Conservation (phyloP, 2,113 vertebrate genomes). For the Microtus ochrogaster region DNA sequence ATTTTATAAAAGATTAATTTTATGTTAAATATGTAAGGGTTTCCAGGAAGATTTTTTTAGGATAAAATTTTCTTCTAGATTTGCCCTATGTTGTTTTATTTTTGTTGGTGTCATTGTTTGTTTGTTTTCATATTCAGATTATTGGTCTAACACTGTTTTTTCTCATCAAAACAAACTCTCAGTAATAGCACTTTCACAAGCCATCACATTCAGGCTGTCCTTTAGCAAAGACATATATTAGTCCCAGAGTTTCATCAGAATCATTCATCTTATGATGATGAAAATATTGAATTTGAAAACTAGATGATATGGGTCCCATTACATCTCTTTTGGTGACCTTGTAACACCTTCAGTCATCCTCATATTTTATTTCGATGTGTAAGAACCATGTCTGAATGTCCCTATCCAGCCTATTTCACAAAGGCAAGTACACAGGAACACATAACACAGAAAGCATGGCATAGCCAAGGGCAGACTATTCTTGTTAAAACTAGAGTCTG, state of each 20-base stretch:
- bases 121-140: not conserved
- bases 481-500: not conserved
- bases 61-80: not conserved
- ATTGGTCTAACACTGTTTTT: not conserved
- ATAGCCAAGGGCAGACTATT: not conserved
- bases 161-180: constrained; percentile 26
- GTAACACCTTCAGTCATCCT: constrained; percentile 4
- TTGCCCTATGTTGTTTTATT: not conserved
- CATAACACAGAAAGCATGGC: not conserved
- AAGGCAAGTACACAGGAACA: not conserved
- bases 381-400: not conserved
- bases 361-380: not conserved
- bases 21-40: not conserved
- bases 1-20: not conserved
- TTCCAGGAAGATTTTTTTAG: not conserved
- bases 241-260: constrained; percentile 3
- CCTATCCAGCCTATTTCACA: not conserved
- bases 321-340: not conserved
- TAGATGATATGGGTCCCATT: not conserved
- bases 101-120: not conserved
- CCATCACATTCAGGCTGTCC: not conserved
- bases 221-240: not conserved
- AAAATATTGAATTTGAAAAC: constrained; percentile 22
- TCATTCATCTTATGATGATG: not conserved
- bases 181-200: constrained; percentile 1